Evolutionary conservation across 1,140 invertebrate genomes (phyloP), one percentile per base, ranked within the genome.

Genomic region (Scaptomyza graminum): DNA sequence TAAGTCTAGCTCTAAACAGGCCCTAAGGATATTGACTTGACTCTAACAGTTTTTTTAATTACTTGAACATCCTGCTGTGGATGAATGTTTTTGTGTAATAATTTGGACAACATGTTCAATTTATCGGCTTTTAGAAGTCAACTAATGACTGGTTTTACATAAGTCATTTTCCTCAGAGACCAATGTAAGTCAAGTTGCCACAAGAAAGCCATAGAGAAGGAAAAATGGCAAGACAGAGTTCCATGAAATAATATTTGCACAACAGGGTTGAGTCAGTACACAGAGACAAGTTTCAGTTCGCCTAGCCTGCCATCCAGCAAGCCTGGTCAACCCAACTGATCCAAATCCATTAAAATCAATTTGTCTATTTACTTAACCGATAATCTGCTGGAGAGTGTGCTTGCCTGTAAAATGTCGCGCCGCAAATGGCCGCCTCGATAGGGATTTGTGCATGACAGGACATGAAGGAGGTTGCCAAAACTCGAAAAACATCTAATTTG

Each of bases 331-430:
- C 12, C 43, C 52, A 18, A 57, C 76, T 64, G 88, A 79, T 87
- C 79, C 83, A 87, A 87, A 88, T 88, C 83, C 83, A 87, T 88
- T 87, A 83, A 87, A 87, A 83, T 88, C 83, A 87, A 88, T 87
- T 87, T 88, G 83, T 87, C 83, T 87, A 88, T 87, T 87, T 87
- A 87, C 88, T 88, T 87, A 83, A 76, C 83, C 79, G 83, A 87
- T 87, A 87, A 87, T 88, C 83, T 87, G 79, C 61, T 81, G 61
- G 43, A 76, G 82, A 67, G 63, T 65, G 73, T 47, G 65, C 62
- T 63, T 41, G 31, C 41, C 62, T 81, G 83, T 75, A 79, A 72
- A 88, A 66, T 76, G 74, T 74, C 50, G 59, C 65, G 70, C 64
- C 54, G 37, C 55, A 74, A 69, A 49, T 54, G 46, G 43, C 60